A percentile compares a stretch with the other conserved stretches of the same genome.
phyloP scores from a whole-genome alignment of 1,140 invertebrate genomes.

The Idris sp. region DNA sequence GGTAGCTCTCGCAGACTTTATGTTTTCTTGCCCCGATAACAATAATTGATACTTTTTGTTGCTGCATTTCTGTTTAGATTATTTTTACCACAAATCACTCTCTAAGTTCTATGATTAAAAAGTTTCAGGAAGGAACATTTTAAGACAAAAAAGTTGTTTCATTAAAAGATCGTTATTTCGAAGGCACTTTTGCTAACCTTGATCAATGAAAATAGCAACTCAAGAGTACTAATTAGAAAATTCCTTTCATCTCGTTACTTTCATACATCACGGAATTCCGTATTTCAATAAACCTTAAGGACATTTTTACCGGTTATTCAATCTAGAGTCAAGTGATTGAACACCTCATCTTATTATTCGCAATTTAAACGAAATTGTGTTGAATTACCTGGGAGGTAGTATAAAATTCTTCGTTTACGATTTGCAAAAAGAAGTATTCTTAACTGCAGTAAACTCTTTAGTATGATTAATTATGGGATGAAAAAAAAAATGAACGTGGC shows the following conservation, averaged over 20 bases:
- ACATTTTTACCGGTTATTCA: slow-evolving; percentile 9
- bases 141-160: no score
- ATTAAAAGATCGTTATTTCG: no score
- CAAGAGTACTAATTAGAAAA: no score
- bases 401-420: neutral
- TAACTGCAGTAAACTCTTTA: neutral
- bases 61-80: slow-evolving; percentile 2
- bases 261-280: neutral
- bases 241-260: no score
- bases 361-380: slow-evolving; percentile 6
- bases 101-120: no score
- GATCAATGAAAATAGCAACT: no score
- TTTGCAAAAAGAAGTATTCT: slow-evolving; percentile 6
- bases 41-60: slow-evolving; percentile 23
- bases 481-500: slow-evolving; percentile 16
- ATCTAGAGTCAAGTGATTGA: neutral
- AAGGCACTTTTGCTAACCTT: no score
- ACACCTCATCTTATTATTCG: neutral
- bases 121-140: no score
- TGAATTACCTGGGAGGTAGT: neutral
- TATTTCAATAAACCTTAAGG: neutral
- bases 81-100: neutral
- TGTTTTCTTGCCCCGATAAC: slow-evolving; percentile 17
- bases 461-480: slow-evolving; percentile 16
- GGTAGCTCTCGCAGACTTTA: slow-evolving; percentile 12